phyloP scores from a whole-genome alignment of 2,113 vertebrate species.

The Paramormyrops kingsleyae region DNA sequence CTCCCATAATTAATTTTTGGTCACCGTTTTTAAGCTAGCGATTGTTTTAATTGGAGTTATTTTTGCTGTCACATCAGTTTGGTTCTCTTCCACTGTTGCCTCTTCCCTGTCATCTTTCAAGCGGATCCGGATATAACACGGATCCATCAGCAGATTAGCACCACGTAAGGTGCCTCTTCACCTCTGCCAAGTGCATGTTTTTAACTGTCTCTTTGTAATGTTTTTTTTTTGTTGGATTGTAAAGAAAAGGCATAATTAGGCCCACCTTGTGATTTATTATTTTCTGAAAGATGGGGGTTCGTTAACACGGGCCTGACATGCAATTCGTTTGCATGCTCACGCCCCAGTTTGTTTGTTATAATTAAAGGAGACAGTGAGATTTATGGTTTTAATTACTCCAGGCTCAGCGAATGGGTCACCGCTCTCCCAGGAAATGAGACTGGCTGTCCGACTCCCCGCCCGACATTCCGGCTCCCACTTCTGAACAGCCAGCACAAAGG shows the following conservation, averaged over 20 bases:
- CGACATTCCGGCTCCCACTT: background rate
- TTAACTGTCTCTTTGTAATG: background rate
- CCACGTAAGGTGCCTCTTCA: background rate
- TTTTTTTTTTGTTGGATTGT: background rate
- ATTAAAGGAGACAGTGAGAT: conserved; percentile 12
- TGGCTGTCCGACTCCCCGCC: background rate
- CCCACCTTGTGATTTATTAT: background rate
- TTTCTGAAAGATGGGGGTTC: background rate
- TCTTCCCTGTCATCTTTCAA: background rate
- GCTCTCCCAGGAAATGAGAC: background rate
- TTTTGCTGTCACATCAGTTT: background rate
- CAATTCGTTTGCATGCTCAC: background rate
- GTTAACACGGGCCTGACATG: background rate
- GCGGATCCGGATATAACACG: background rate
- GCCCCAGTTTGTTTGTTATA: conserved; percentile 11
- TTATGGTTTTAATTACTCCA: background rate
- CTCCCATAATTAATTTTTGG: background rate
- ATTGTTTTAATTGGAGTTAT: conserved; percentile 10
- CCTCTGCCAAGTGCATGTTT: background rate
- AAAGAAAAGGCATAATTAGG: background rate
- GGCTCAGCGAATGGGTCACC: background rate
- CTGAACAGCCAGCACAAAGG: background rate
- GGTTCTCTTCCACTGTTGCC: background rate
- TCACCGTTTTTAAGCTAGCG: background rate
- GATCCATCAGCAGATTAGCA: background rate